Conservation (phyloP, 1,140 invertebrate genomes). For the Triops longicaudatus region DNA sequence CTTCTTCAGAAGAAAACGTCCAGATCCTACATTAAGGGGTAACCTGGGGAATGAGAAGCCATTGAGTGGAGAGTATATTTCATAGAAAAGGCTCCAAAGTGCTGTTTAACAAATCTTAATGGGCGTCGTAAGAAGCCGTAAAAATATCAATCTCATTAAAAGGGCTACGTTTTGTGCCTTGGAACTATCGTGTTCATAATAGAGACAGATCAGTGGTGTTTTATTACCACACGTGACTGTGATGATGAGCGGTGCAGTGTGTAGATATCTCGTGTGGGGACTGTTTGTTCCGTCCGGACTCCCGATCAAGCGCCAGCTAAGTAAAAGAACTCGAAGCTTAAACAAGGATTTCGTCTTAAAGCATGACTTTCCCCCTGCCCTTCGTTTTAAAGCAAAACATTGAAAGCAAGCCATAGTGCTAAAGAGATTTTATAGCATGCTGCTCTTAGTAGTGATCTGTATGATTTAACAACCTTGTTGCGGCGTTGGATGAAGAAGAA, state of each 20-base stretch:
- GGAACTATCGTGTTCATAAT: not conserved
- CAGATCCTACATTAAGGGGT: constrained; percentile 69
- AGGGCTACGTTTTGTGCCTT: constrained; percentile 4
- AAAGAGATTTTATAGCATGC: not conserved
- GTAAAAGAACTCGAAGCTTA: not conserved
- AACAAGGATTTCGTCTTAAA: not conserved
- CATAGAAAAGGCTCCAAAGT: constrained; percentile 18
- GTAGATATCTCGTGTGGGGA: not conserved
- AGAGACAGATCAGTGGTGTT: not conserved
- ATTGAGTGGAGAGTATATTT: constrained; percentile 32
- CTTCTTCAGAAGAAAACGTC: constrained; percentile 72
- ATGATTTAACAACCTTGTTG: constrained; percentile 1
- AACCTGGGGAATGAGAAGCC: constrained; percentile 59
- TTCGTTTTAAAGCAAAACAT: not conserved
- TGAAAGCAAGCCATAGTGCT: not conserved
- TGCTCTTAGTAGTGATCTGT: not conserved
- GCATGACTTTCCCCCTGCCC: not conserved
- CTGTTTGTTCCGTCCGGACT: constrained; percentile 8
- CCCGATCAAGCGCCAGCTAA: not conserved
- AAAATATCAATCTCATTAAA: not conserved
- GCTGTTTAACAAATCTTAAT: too few species aligned
- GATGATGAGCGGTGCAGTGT: constrained; percentile 9
- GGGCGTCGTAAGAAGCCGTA: not conserved
- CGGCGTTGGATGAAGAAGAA: not conserved
- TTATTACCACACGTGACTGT: constrained; percentile 3